Evolutionary conservation across 2,888 invertebrate genomes (phyloP), one percentile per base, ranked within the genome.

Genomic region (Megamerina dolium): DNA sequence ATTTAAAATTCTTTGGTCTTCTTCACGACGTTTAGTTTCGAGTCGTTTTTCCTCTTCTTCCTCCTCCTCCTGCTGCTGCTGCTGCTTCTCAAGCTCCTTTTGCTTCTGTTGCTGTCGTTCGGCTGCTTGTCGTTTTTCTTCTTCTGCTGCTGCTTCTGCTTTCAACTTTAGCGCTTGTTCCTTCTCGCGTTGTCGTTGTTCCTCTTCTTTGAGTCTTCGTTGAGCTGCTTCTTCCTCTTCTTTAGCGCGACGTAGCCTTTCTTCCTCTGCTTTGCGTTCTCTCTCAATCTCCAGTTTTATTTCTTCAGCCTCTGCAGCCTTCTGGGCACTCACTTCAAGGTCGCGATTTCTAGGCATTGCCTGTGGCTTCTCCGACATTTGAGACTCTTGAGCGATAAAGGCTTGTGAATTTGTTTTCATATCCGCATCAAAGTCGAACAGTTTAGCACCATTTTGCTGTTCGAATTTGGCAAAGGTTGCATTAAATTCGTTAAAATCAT

Each of bases 401-500:
- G 51, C 34, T 17, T 44, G 41, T 18, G 48, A 39, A 20, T 30
- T 32, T 31, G 35, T 37, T 29, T 43, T 44, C 26, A 42, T 46
- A 10, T 52, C 48, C 4, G 49, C 47, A 13, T 58, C 57, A 26
- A 57, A 54, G 8, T 56, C 56, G 40, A 61, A 64, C 35, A 61
- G 54, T 32, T 61, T 58, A 0, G 57, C 57, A 46, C 60, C 59
- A 26, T 64, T 55, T 26, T 50, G 52, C 36, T 64, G 66, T 50
- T 64, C 66, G 39, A 57, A 66, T 48, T 65, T 55, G 14, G 63
- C 61, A 45, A 65, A 64, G 16, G 58, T 58, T 18, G 61, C 58
- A 45, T 64, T 66, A 21, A 60, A 57, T 23, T 61, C 54, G 18
- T 63, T 51, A 43, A 65, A 64, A 43, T 65, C 58, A n/a, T n/a